phyloP scores from a whole-genome alignment of 2,113 vertebrate genomes.

The Gorsachius goisagi region DNA sequence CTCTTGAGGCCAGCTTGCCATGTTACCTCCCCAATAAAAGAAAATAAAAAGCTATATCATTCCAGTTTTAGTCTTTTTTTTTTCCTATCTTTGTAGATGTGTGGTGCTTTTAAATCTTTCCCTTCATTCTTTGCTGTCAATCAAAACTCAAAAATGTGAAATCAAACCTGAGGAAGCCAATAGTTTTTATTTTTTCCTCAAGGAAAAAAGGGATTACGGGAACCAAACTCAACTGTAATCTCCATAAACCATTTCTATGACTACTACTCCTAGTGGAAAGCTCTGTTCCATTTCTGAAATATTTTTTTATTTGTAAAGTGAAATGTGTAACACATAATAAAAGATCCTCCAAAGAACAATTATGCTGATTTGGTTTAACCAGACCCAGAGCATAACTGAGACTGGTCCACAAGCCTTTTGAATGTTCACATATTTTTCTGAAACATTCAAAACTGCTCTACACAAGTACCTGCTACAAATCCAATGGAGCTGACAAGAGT shows the following conservation, averaged over 20 bases:
- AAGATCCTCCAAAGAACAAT: constrained; percentile 61
- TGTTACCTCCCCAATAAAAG: neutral
- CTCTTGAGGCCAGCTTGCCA: neutral
- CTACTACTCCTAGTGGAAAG: constrained; percentile 7
- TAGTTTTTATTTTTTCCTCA: neutral
- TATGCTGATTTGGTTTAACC: constrained; percentile 47
- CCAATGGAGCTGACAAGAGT: constrained; percentile 38
- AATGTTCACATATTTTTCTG: constrained; percentile 21
- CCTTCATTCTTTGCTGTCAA: neutral
- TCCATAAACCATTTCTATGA: constrained; percentile 31
- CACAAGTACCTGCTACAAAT: constrained; percentile 36
- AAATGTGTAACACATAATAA: constrained; percentile 59
- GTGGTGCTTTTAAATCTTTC: neutral
- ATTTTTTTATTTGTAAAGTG: constrained; percentile 38
- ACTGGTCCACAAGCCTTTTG: neutral
- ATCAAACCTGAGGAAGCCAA: neutral
- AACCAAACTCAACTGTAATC: constrained; percentile 21
- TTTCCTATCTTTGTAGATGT: neutral
- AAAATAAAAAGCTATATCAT: neutral
- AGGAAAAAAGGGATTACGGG: constrained; percentile 4
- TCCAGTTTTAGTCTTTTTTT: neutral
- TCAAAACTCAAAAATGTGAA: neutral
- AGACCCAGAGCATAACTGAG: neutral
- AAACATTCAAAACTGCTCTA: constrained; percentile 20
- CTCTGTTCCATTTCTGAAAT: constrained; percentile 30